Evolutionary conservation across 2,888 invertebrate genomes (phyloP), one percentile per base, ranked within the genome.

Genomic region (Leucophenga maculata): DNA sequence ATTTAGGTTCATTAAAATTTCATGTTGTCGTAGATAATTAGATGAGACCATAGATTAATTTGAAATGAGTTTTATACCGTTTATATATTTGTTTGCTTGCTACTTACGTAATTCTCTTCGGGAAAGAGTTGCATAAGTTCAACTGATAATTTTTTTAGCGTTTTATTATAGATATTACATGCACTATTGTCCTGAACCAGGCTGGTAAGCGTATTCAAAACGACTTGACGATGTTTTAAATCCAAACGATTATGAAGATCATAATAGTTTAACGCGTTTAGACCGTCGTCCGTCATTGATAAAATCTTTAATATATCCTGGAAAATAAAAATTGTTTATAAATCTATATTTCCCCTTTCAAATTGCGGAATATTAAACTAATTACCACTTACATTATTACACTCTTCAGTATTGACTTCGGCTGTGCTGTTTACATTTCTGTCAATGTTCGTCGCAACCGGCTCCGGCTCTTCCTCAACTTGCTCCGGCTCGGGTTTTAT

Each of bases 101-200:
- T 11, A 14, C 62, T 64, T 64, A 64, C 62, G 22, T 48, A 64
- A 46, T 64, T 48, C 22, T 48, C 62, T 20, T 11, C 22, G 14
- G 62, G 62, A 48, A 64, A 64, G 1, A 64, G n/a, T 64, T 64
- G 62, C 13, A 31, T 16, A 11, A 64, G 48, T 46, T 64, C 62
- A 13, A 22, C 11, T 20, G 62, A 46, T 9, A 48, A 20, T 46
- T 26, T 20, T 64, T 20, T 64, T 14, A 64, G 22, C 11, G 22
- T 48, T 13, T 64, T 22, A 22, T 20, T 64, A 20, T 64, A 64
- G 22, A 13, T 64, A 14, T 3, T 46, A 46, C 48, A 64, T 26
- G 44, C 46, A 11, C 20, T 9, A 22, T 16, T 64, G 46, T 48
- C 44, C 20, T 48, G 18, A 1, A 64, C 9, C 14, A 39, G 8